Evolutionary conservation across 2,888 invertebrate species (phyloP).

Genomic region (Latheticus oryzae): DNA sequence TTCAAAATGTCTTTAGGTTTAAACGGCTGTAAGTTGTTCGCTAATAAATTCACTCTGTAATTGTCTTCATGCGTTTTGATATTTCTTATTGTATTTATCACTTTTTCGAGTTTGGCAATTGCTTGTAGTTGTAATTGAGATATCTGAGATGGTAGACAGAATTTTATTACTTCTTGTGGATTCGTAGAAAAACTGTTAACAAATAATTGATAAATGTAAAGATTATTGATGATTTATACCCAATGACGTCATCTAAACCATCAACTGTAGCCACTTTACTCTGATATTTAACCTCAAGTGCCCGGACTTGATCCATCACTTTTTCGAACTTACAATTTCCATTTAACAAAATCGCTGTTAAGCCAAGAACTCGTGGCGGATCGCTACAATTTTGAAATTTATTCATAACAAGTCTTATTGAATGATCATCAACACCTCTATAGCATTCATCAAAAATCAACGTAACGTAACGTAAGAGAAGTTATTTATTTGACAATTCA

Average conservation of each 20-base stretch:
- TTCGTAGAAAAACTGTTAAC: slow-evolving; percentile 68
- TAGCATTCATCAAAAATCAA: slow-evolving; percentile 97
- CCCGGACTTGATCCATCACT: slow-evolving; percentile 69
- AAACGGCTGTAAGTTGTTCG: slow-evolving; percentile 50
- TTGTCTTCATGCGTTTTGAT: background rate
- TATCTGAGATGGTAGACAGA: slow-evolving; percentile 48
- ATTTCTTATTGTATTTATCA: slow-evolving; percentile 37
- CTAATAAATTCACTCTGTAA: background rate
- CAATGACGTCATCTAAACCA: slow-evolving; percentile 69
- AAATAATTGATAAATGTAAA: too few relatives aligned
- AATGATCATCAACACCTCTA: slow-evolving; percentile 83
- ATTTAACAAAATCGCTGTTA: slow-evolving; percentile 90
- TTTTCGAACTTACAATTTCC: slow-evolving; percentile 71
- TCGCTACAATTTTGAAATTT: slow-evolving; percentile 67
- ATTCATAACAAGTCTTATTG: slow-evolving; percentile 83
- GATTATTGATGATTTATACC: slow-evolving; percentile 64
- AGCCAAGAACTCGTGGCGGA: slow-evolving; percentile 82
- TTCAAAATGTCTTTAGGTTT: slow-evolving; percentile 53
- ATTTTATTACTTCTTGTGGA: slow-evolving; percentile 62
- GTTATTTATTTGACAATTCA: too few relatives aligned
- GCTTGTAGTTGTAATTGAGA: slow-evolving; percentile 41
- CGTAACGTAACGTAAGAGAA: too few relatives aligned
- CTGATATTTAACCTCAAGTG: slow-evolving; percentile 80
- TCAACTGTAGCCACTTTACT: slow-evolving; percentile 79
- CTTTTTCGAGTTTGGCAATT: slow-evolving; percentile 39